Conservation (phyloP, 1,140 invertebrate genomes). For the Anagrus nilaparvatae region DNA sequence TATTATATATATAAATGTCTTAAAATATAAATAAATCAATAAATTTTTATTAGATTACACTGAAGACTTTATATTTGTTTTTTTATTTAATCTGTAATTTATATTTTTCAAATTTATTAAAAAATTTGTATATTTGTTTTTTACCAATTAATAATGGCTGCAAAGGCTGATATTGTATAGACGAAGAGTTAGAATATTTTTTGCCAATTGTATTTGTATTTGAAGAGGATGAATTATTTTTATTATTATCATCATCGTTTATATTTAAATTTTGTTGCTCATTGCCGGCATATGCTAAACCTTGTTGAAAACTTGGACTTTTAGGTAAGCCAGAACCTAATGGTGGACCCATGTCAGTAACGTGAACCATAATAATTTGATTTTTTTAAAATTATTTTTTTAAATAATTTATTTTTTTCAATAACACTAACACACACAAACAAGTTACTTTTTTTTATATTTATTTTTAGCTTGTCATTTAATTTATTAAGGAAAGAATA, state of each 20-base stretch:
- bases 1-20: too few relatives aligned
- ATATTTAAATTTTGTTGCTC: conserved; percentile 27
- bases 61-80: too few relatives aligned
- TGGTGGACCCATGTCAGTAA: conserved; percentile 44
- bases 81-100: too few relatives aligned
- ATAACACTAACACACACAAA: not conserved
- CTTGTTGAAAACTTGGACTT: conserved; percentile 75
- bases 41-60: too few relatives aligned
- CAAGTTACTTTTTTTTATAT: not conserved
- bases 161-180: conserved; percentile 35
- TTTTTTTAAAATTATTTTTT: not conserved
- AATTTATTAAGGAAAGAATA: too few relatives aligned
- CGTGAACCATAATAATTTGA: conserved; percentile 38
- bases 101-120: too few relatives aligned
- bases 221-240: too few relatives aligned
- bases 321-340: conserved; percentile 62
- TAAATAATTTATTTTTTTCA: not conserved
- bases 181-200: conserved; percentile 25
- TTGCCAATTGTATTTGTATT: too few relatives aligned
- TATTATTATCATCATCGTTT: too few relatives aligned
- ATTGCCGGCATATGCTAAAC: conserved; percentile 60
- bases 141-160: conserved; percentile 39
- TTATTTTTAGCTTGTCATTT: not conserved
- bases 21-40: too few relatives aligned
- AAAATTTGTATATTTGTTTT: too few relatives aligned